Percentiles rank a stretch among this genome's conserved stretches.
These are phyloP conservation scores for Palythoa grandiflora DNA, from an alignment of 92 coral and sea anemone species.

Conservation along the genomic window DNA sequence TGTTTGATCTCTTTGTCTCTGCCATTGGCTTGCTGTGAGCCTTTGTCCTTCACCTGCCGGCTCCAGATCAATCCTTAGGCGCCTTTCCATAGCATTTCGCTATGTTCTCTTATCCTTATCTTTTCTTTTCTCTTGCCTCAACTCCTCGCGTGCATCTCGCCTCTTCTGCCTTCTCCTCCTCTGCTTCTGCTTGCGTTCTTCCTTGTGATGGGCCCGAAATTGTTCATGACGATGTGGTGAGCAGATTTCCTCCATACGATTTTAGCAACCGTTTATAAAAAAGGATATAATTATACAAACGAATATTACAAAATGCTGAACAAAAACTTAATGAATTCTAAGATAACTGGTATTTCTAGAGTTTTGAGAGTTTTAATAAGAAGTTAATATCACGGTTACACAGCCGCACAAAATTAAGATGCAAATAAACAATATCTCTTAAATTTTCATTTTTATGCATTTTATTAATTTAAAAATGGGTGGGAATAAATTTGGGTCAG, in stretches of 20 bases:
- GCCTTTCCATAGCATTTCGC: constrained; percentile 1
- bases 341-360: constrained; percentile 4
- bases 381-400: constrained; percentile 3
- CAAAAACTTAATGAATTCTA: constrained; percentile 8
- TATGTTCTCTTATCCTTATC: constrained; percentile 18
- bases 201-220: not conserved
- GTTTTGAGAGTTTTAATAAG: constrained; percentile 9
- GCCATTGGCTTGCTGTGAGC: constrained; percentile 6
- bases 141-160: constrained; percentile 13
- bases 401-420: not conserved
- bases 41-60: constrained; percentile 9
- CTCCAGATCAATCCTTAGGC: constrained; percentile 10
- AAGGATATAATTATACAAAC: not conserved
- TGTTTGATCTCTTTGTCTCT: not conserved
- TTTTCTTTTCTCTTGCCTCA: constrained; percentile 15
- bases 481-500: no score
- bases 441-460: no score
- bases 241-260: not conserved
- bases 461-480: no score
- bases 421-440: no score
- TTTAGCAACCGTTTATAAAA: constrained; percentile 15
- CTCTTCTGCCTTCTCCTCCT: no score
- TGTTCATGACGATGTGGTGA: constrained; percentile 10
- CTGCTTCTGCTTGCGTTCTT: constrained; percentile 3
- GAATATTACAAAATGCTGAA: constrained; percentile 16